Evolutionary conservation across 2,113 vertebrate genomes (phyloP).

Genomic region (Indicator indicator): DNA sequence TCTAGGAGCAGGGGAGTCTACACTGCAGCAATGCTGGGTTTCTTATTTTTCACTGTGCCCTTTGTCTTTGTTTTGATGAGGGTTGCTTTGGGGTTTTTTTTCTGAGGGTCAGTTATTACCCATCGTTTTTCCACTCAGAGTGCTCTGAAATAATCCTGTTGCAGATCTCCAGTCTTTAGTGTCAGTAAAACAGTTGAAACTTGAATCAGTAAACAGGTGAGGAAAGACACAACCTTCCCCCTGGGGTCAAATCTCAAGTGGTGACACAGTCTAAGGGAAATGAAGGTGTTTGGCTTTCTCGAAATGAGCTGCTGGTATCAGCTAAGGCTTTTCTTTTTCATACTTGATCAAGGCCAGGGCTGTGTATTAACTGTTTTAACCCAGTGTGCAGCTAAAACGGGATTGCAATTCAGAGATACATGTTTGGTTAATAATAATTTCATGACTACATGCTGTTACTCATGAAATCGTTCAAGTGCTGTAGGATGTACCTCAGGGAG

Average conservation of each 20-base stretch:
- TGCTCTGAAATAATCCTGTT: constrained; percentile 35
- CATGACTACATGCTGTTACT: neutral
- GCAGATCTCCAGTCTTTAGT: neutral
- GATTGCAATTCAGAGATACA: neutral
- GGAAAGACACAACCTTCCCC: neutral
- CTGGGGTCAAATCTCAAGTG: constrained; percentile 41
- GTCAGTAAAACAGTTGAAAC: neutral
- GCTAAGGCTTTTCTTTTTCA: neutral
- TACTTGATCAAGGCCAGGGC: neutral
- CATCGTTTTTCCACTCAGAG: neutral
- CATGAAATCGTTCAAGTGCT: neutral
- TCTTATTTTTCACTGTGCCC: constrained; percentile 2
- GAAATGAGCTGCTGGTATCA: neutral
- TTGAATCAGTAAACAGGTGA: constrained; percentile 4
- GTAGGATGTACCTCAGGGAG: neutral
- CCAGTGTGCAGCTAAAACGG: neutral
- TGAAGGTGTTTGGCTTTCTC: neutral
- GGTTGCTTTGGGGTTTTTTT: neutral
- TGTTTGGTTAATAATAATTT: neutral
- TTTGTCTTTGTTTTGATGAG: constrained; percentile 50
- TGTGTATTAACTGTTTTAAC: neutral
- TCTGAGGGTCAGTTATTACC: neutral
- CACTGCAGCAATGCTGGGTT: neutral
- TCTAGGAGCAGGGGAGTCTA: constrained; percentile 34
- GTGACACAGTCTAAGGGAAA: neutral